Base-by-base conservation (phyloP, 1,140 invertebrate genomes). In the Meloidogyne hapla region DNA sequence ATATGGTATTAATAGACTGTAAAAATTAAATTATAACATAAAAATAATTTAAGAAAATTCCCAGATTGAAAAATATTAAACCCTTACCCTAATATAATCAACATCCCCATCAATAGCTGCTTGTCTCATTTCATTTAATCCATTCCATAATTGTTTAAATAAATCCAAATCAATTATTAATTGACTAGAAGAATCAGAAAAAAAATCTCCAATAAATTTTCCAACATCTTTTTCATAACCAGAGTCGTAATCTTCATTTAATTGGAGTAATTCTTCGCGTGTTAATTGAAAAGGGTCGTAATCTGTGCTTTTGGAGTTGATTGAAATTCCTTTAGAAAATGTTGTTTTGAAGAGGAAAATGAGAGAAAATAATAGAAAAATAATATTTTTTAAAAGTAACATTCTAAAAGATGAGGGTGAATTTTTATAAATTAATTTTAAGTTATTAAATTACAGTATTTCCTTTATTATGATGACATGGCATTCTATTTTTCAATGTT, bases 161-260 rank as follows among this genome's bases (percentile, higher is more conserved):
- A 86, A 45, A 68, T 86, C 85, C 69, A 86, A 66, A 79, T 86
- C 85, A n/a, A 86, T 56, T 67, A 87, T 80, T 18, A 86, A 67
- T 63, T 87, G 84, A 23, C 78, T 56, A 18, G 82, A 64, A 13
- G 85, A 87, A 71, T 87, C 85, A 42, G 82, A 64, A 69, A 87
- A 82, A 65, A 86, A 86, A 25, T 78, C 71, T 45, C 78, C 68
- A 23, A 83, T 18, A 63, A 81, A 81, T 12, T 75, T 45, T 5
- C 80, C 80, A 62, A 83, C 9, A 68, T 81, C 61, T 25, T 74
- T 48, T 56, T 75, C 26, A n/a, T 23, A 45, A 2, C 6, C 26
- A 4, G n/a, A 2, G 21, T 75, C 69, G 13, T 69, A 25, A 40
- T 40, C 69, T 10, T 23, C n/a, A 23, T 38, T 61, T 21, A 73